Base-by-base conservation (phyloP, 1,140 invertebrate species). In the Hylaeus anthracinus region DNA sequence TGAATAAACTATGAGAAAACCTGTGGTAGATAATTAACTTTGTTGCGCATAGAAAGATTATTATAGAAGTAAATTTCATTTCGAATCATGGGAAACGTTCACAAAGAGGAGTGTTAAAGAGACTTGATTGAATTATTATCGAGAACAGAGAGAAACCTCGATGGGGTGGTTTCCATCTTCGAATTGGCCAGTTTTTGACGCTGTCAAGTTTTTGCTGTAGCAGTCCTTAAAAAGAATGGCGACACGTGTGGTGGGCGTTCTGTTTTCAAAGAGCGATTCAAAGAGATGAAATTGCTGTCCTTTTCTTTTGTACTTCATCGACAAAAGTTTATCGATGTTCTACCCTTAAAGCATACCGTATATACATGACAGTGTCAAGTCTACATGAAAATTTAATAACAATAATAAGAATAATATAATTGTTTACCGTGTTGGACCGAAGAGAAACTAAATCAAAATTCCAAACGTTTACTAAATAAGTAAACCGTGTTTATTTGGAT, bases 101-200 rank as follows among this genome's bases (percentile, higher is more conserved):
- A 45, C 5, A n/a, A 63, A 48, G 6, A 63, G 15, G 14, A 39
- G 15, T 5, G 1, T 12, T 10, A 51, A 51, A 45, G 15, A 6
- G 9, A 43, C 10, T n/a, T 12, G 12, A 69, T 69, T 12, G 64
- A 69, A 69, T 48, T 58, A 76, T 69, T 53, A 67, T 45, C 6
- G n/a, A 48, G 8, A 45, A 41, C 51, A 45, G 45, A 39, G 26
- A 37, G 9, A 48, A 89, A 90, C 87, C 88, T 90, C 86, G 89
- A 87, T 86, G 74, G 75, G 51, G 43, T 63, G 45, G 77, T 73
- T 90, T 91, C 89, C 82, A 90, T 89, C 90, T 90, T 90, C 90
- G 90, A 92, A 92, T 92, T 92, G 91, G 91, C 91, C 90, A 84
- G 88, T 85, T 91, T 91, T 91, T 90, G 74, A 88, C 79, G 66